These are phyloP conservation scores for Jordanella pulchra DNA, from an alignment of 2,797 vertebrate species.

Conservation along the genomic window DNA sequence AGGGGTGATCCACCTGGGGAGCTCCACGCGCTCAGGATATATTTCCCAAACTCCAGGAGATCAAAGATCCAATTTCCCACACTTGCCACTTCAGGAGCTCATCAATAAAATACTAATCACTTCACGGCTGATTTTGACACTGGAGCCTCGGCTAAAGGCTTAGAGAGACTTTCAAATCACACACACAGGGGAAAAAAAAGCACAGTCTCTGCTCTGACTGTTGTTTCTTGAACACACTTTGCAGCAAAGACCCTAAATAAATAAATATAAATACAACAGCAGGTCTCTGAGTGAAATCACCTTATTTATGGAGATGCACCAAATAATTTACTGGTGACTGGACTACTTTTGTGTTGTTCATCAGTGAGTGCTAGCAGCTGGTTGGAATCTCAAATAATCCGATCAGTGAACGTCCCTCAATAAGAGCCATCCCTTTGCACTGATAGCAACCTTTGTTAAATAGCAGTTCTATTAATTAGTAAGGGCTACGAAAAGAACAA, in stretches of 20 bases:
- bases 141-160: constrained; percentile 64
- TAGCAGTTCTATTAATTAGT: neutral
- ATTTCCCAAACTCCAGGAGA: constrained; percentile 81
- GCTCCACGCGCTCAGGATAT: constrained; percentile 76
- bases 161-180: constrained; percentile 73
- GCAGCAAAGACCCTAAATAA: constrained; percentile 8
- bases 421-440: neutral
- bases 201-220: constrained; percentile 53
- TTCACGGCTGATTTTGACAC: constrained; percentile 74
- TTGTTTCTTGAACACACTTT: constrained; percentile 40
- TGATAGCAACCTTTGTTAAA: neutral
- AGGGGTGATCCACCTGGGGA: constrained; percentile 70
- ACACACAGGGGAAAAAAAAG: constrained; percentile 11
- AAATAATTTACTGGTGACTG: neutral
- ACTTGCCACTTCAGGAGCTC: constrained; percentile 83
- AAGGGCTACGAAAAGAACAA: neutral
- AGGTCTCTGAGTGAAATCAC: too few species aligned
- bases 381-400: neutral
- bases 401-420: neutral
- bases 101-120: constrained; percentile 87
- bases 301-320: neutral
- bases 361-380: neutral
- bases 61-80: constrained; percentile 85
- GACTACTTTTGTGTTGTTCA: neutral
- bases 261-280: neutral